Percentiles rank a stretch among this genome's conserved stretches.
phyloP scores from a whole-genome alignment of 2,888 invertebrate genomes.

The Drosophila putrida region DNA sequence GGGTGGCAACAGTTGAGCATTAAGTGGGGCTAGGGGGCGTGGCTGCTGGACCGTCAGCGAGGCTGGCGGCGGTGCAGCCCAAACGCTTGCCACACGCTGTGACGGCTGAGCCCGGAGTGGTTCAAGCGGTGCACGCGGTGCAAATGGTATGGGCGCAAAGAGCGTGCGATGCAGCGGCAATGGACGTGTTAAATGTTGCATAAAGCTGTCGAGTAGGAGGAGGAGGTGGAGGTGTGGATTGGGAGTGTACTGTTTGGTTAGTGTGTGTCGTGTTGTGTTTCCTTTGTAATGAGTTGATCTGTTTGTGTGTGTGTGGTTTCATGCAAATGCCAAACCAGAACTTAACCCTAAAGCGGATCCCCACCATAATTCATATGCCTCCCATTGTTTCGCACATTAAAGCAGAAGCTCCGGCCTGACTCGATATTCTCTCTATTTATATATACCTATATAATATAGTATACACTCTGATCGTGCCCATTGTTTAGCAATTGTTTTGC shows the following conservation, averaged over 20 bases:
- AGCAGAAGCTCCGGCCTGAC: constrained; percentile 50
- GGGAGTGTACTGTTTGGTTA: constrained; percentile 40
- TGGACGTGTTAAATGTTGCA: constrained; percentile 81
- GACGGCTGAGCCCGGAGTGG: constrained; percentile 69
- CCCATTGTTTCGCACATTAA: constrained; percentile 69
- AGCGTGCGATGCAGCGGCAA: constrained; percentile 78
- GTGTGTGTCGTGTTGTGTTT: constrained; percentile 30
- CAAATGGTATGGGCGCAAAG: constrained; percentile 74
- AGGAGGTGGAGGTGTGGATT: constrained; percentile 1
- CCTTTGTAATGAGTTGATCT: constrained; percentile 18
- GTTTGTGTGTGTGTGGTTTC: constrained; percentile 32
- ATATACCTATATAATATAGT: constrained; percentile 18
- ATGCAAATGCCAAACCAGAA: constrained; percentile 58
- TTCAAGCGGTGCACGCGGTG: constrained; percentile 76
- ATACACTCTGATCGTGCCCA: constrained; percentile 67
- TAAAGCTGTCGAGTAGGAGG: constrained; percentile 68
- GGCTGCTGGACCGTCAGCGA: constrained; percentile 59
- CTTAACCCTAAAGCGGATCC: constrained; percentile 42
- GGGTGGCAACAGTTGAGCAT: constrained; percentile 75
- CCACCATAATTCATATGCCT: constrained; percentile 76
- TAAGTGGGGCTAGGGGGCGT: constrained; percentile 43
- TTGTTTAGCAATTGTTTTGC: constrained; percentile 73
- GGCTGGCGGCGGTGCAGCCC: constrained; percentile 66
- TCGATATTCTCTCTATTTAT: constrained; percentile 24
- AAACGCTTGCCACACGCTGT: constrained; percentile 69